Conservation (phyloP, 1,140 invertebrate species). For the Plectrocnemia conspersa region DNA sequence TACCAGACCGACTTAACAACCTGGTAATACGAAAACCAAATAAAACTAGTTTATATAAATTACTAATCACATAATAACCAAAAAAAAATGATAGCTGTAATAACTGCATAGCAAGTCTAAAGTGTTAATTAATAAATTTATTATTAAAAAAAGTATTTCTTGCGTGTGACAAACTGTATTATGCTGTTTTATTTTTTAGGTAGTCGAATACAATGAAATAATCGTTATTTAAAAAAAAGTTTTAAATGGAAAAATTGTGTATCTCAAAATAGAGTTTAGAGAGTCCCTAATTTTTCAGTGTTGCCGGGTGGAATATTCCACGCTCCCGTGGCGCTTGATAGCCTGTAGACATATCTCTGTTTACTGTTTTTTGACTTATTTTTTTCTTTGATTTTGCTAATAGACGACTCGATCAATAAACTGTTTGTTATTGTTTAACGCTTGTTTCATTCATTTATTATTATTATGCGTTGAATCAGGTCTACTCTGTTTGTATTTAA, state of each 20-base stretch:
- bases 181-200: conserved; percentile 35
- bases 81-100: conserved; percentile 36
- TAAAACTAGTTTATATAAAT: conserved; percentile 34
- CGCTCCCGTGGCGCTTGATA: conserved; percentile 28
- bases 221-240: conserved; percentile 21
- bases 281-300: conserved; percentile 29
- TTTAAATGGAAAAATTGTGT: conserved; percentile 28
- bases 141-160: conserved; percentile 33
- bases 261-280: conserved; percentile 33
- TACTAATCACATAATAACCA: conserved; percentile 37
- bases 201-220: conserved; percentile 29
- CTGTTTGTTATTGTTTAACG: conserved; percentile 29
- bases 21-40: conserved; percentile 31
- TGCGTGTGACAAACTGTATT: conserved; percentile 34
- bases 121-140: too few species aligned
- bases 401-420: conserved; percentile 28
- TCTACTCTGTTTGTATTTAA: conserved; percentile 16
- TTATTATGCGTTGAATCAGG: too few species aligned
- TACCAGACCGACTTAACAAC: not conserved
- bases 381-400: conserved; percentile 22
- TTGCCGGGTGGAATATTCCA: conserved; percentile 19
- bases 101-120: conserved; percentile 35
- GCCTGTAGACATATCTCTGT: conserved; percentile 33
- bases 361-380: conserved; percentile 29
- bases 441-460: conserved; percentile 32